A percentile compares a stretch with the other conserved stretches of the same genome.
phyloP scores from a whole-genome alignment of 1,140 invertebrate genomes.

The Bilobella aurantiaca region DNA sequence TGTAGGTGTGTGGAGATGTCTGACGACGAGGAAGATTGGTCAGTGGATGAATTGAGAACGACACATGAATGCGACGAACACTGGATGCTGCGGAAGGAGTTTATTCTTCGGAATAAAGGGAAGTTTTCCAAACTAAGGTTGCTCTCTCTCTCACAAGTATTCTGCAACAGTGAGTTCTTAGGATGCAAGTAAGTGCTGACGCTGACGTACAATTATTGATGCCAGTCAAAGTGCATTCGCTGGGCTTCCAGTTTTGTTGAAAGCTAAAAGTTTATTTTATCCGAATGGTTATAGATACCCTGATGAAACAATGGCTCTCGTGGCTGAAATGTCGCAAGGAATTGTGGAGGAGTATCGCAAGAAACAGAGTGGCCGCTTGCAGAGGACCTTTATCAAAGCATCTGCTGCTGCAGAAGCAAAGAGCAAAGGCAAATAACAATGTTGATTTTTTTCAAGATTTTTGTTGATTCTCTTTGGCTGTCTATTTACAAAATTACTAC shows the following conservation, averaged over 20 bases:
- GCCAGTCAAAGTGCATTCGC: too few relatives aligned
- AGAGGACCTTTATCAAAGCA: constrained; percentile 64
- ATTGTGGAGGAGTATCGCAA: constrained; percentile 56
- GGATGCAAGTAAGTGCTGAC: constrained; percentile 56
- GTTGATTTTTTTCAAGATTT: constrained; percentile 3
- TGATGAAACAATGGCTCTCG: constrained; percentile 60
- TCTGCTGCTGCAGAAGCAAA: constrained; percentile 54
- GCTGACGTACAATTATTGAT: not conserved
- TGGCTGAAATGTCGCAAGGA: constrained; percentile 60
- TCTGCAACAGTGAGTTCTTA: constrained; percentile 69
- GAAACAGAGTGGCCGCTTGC: constrained; percentile 54
- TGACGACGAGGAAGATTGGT: constrained; percentile 11
- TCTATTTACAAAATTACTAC: constrained; percentile 11
- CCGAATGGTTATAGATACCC: constrained; percentile 54
- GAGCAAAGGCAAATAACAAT: constrained; percentile 1
- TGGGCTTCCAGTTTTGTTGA: too few relatives aligned
- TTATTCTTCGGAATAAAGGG: constrained; percentile 59
- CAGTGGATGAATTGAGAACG: constrained; percentile 21
- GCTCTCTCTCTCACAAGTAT: constrained; percentile 69
- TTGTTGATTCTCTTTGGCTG: not conserved
- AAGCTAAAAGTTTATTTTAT: too few relatives aligned
- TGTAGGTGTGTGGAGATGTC: not conserved
- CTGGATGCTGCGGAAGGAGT: constrained; percentile 64
- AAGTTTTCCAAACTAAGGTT: constrained; percentile 57
- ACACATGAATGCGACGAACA: constrained; percentile 66